phyloP scores from a whole-genome alignment of 2,888 invertebrate species.

The Drosophila aldrichi region DNA sequence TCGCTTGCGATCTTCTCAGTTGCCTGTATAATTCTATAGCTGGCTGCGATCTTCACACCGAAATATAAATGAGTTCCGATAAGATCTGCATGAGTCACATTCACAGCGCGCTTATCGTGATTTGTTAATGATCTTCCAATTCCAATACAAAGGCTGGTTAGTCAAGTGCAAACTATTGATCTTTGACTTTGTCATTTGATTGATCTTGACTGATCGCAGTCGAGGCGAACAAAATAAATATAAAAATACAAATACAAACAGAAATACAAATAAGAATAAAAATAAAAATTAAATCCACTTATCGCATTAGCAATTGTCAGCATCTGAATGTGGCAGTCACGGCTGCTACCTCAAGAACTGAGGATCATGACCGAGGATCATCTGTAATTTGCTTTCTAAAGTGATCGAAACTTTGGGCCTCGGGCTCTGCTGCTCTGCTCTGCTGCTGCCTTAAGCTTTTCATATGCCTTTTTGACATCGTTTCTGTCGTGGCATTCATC shows the following conservation, averaged over 20 bases:
- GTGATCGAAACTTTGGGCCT: slow-evolving; percentile 40
- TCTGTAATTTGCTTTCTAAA: slow-evolving; percentile 77
- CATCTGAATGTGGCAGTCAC: slow-evolving; percentile 71
- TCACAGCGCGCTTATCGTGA: slow-evolving; percentile 40
- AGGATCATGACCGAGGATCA: slow-evolving; percentile 71
- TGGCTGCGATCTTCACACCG: slow-evolving; percentile 39
- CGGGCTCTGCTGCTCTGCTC: not conserved
- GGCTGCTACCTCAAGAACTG: slow-evolving; percentile 40
- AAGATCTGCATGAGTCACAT: slow-evolving; percentile 34
- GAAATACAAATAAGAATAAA: slow-evolving; percentile 1
- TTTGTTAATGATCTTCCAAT: slow-evolving; percentile 42
- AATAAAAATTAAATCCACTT: slow-evolving; percentile 55
- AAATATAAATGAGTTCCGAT: slow-evolving; percentile 30
- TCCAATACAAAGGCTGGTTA: slow-evolving; percentile 38
- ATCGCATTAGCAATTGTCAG: slow-evolving; percentile 65
- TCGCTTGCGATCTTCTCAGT: not conserved
- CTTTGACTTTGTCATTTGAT: slow-evolving; percentile 51
- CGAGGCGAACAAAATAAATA: slow-evolving; percentile 13
- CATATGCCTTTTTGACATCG: slow-evolving; percentile 63
- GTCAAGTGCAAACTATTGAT: slow-evolving; percentile 62
- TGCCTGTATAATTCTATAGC: not conserved
- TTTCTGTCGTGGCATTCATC: slow-evolving; percentile 54
- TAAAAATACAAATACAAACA: not conserved
- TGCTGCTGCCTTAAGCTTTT: slow-evolving; percentile 32
- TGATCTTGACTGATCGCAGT: slow-evolving; percentile 67